Evolutionary conservation across 2,113 vertebrate genomes (phyloP).

Genomic region (Sterrhoptilus dennistouni): DNA sequence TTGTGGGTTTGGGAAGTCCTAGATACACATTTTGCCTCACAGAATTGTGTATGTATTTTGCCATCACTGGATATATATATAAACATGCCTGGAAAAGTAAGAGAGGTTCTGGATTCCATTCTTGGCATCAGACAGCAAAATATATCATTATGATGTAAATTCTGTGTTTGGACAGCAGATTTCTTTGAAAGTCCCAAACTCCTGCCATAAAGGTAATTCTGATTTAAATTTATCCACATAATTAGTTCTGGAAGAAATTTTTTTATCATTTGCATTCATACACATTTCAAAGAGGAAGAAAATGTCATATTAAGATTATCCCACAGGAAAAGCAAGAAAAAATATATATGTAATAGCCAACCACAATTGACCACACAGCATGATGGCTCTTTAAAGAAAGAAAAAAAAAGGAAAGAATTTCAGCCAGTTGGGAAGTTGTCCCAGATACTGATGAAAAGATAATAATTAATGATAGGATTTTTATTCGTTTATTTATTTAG

Average conservation of each 20-base stretch:
- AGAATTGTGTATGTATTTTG: neutral
- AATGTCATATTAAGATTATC: constrained; percentile 16
- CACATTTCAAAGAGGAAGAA: neutral
- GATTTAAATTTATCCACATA: neutral
- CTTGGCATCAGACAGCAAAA: constrained; percentile 2
- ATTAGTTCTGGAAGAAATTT: neutral
- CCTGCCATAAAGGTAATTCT: constrained; percentile 33
- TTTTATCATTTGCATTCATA: neutral
- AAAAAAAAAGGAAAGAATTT: constrained; percentile 1
- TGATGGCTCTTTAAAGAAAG: neutral
- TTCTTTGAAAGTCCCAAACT: constrained; percentile 22
- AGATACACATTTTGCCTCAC: neutral
- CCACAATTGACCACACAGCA: constrained; percentile 23
- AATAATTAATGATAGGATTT: constrained; percentile 68
- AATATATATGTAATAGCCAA: neutral
- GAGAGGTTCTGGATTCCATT: constrained; percentile 13
- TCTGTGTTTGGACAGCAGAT: constrained; percentile 5
- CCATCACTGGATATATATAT: neutral
- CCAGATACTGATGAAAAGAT: constrained; percentile 62
- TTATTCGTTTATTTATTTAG: constrained; percentile 67
- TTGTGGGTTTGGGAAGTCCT: neutral
- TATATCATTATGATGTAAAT: constrained; percentile 48
- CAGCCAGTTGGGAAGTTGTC: constrained; percentile 56
- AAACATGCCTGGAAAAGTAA: constrained; percentile 21
- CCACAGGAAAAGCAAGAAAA: neutral